phyloP scores from a whole-genome alignment of 2,113 vertebrate genomes.

The Corythornis madagascariensis region DNA sequence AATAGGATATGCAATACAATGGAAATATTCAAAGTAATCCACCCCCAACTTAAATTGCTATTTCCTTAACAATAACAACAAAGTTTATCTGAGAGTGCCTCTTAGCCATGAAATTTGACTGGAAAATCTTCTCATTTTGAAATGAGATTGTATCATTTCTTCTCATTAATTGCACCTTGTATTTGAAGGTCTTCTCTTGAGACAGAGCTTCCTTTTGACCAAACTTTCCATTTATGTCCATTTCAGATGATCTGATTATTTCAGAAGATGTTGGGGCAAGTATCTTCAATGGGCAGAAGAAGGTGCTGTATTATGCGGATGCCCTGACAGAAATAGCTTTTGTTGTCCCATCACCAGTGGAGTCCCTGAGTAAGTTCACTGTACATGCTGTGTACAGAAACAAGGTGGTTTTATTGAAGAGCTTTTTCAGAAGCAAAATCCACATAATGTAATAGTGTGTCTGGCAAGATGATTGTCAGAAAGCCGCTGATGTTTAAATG shows the following conservation, averaged over 20 bases:
- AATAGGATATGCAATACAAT: neutral
- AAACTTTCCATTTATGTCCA: neutral
- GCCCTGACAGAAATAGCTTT: constrained; percentile 96
- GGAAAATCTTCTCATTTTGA: neutral
- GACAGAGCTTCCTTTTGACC: neutral
- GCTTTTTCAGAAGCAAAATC: neutral
- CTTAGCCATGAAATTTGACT: neutral
- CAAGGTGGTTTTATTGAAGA: neutral
- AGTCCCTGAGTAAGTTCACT: constrained; percentile 84
- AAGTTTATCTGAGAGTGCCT: neutral
- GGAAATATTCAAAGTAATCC: neutral
- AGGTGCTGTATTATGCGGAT: constrained; percentile 93
- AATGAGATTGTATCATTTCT: neutral
- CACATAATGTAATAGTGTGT: neutral
- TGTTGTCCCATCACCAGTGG: constrained; percentile 89
- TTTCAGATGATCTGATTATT: constrained; percentile 81
- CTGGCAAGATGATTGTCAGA: neutral
- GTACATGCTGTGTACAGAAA: neutral
- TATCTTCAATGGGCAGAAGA: constrained; percentile 94
- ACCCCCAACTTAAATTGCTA: neutral
- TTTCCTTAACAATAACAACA: neutral
- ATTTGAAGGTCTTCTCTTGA: neutral
- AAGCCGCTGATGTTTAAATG: neutral
- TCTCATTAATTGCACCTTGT: neutral
- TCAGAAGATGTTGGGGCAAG: constrained; percentile 89